Percentiles rank a stretch among this genome's conserved stretches.
phyloP scores from a whole-genome alignment of 2,888 invertebrate species.

The Eurytoma californica region DNA sequence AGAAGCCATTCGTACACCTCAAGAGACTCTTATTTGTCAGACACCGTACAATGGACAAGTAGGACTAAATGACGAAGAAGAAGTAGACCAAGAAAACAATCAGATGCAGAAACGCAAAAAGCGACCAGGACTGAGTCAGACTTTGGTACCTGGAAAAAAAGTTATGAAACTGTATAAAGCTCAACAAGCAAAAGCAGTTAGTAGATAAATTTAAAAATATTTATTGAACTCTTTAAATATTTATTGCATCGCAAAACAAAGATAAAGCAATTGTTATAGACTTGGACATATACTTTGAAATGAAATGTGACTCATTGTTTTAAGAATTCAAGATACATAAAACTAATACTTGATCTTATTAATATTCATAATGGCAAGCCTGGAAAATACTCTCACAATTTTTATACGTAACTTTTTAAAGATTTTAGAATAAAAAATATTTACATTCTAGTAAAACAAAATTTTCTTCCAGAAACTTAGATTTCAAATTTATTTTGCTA shows the following conservation, averaged over 20 bases:
- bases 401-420: neutral
- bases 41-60: conserved; percentile 66
- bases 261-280: conserved; percentile 32
- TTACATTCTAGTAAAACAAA: neutral
- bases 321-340: no score
- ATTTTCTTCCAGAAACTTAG: neutral
- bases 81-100: conserved; percentile 77
- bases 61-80: conserved; percentile 67
- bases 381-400: neutral
- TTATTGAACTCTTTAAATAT: conserved; percentile 40
- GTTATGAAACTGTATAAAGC: conserved; percentile 87
- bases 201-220: conserved; percentile 65
- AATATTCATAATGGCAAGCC: no score
- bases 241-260: conserved; percentile 18
- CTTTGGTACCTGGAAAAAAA: conserved; percentile 88
- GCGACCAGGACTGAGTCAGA: conserved; percentile 86
- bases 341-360: no score
- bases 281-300: conserved; percentile 22
- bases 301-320: neutral
- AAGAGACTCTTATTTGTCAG: conserved; percentile 74
- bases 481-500: neutral
- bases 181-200: conserved; percentile 77
- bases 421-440: neutral
- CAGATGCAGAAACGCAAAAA: conserved; percentile 79
- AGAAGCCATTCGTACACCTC: conserved; percentile 77